phyloP scores from a whole-genome alignment of 2,888 invertebrate species.

The Mythimna vitellina region DNA sequence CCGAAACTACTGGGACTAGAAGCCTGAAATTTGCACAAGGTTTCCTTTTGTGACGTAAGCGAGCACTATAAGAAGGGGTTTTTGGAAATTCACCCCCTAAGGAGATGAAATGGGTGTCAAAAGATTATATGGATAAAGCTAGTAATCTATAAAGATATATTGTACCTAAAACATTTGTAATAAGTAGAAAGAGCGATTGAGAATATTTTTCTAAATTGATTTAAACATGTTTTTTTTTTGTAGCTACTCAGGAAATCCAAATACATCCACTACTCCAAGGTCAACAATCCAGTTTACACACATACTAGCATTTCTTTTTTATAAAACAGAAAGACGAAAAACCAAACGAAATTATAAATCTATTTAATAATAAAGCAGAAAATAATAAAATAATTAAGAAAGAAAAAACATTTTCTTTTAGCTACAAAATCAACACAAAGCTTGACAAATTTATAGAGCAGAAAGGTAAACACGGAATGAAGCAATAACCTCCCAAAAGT shows the following conservation, averaged over 20 bases:
- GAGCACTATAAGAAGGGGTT: no score
- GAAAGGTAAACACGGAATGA: conserved; percentile 47
- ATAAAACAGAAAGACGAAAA: conserved; percentile 11
- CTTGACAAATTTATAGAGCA: conserved; percentile 48
- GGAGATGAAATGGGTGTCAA: no score
- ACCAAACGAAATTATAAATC: conserved; percentile 9
- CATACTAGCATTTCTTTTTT: conserved; percentile 8
- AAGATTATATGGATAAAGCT: no score
- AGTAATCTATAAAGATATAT: neutral
- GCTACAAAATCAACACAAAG: conserved; percentile 17
- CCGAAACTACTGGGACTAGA: no score
- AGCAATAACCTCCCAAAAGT: conserved; percentile 32
- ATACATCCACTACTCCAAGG: neutral
- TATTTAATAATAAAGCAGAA: conserved; percentile 7
- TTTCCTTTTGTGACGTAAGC: no score
- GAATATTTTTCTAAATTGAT: neutral
- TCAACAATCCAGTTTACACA: neutral
- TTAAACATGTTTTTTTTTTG: neutral
- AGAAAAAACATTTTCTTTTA: conserved; percentile 32
- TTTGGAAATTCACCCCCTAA: no score
- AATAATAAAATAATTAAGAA: conserved; percentile 35
- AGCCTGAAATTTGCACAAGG: no score
- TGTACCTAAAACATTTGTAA: neutral
- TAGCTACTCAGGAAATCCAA: neutral
- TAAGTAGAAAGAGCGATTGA: no score